Evolutionary conservation across 2,888 invertebrate species (phyloP), one percentile per base, ranked within the genome.

Genomic region (Stenodema calcarata): DNA sequence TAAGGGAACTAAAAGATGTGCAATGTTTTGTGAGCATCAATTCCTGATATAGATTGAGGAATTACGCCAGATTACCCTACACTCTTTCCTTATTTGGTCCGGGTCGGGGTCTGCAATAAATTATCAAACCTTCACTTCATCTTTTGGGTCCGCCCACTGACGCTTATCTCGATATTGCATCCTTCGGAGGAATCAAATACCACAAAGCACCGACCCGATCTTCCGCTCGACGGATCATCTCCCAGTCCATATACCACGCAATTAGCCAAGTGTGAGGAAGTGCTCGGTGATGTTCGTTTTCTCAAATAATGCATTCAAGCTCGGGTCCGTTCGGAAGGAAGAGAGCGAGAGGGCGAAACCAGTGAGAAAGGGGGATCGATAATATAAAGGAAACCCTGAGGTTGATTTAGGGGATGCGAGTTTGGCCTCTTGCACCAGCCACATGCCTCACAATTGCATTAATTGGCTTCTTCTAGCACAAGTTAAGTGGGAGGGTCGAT

Each of bases 381-480:
- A 73, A 35, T 73, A 35, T 30, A 73, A 73, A 73, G 73, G 73
- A 73, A 73, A 73, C 73, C 73, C 73, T 73, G 73, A 73, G 73
- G 73, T 73, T 73, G 73, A 73, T 73, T 73, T 73, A 73, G 73
- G 73, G 73, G 73, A 73, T 73, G 73, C 35, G 73, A 73, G 73
- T 41, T 35, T 30, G 41, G 73, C 73, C 80, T 80, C 47, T 80
- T 23, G 73, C 73, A 73, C 73, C 30, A 73, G 73, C 73, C 73
- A 73, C 73, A 73, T 73, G 73, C 73, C 73, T 73, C 35, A 69
- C 82, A 82, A 82, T 82, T 82, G 82, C 82, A 82, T 82, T 82
- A 82, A 82, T 82, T 82, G 82, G 82, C 82, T 82, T 82, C 82
- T 82, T 82, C 47, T 82, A 82, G 54, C 44, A 82, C 28, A 41